Evolutionary conservation across 30 jellyfish, hydroid and myxozoan species (phyloP).

Genomic region (Aurelia aurita): DNA sequence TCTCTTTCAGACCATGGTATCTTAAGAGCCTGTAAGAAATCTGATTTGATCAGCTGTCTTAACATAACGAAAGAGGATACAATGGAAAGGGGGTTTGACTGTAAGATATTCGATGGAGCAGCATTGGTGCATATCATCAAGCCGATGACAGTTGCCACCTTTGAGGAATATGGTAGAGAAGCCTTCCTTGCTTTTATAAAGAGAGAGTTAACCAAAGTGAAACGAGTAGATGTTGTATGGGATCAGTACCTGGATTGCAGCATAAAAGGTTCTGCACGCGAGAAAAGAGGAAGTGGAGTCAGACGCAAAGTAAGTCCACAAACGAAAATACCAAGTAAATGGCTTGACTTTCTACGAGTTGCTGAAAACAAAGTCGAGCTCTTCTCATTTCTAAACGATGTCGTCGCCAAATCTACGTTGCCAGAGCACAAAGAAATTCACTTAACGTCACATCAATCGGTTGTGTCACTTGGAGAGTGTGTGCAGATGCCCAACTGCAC

Average conservation of each 20-base stretch:
- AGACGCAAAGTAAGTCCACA: conserved; percentile 32
- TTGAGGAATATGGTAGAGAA: conserved; percentile 29
- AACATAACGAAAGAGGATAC: conserved; percentile 24
- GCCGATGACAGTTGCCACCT: conserved; percentile 44
- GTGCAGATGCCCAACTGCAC: conserved; percentile 55
- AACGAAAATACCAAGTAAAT: conserved; percentile 5
- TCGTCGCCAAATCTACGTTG: conserved; percentile 5
- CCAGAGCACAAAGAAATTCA: conserved; percentile 41
- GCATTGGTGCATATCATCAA: conserved; percentile 45
- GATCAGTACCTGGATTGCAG: conserved; percentile 18
- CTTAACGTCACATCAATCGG: conserved; percentile 36
- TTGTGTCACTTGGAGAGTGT: conserved; percentile 55
- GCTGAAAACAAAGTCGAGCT: conserved; percentile 35
- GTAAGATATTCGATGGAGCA: conserved; percentile 32
- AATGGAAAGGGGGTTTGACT: too few relatives aligned
- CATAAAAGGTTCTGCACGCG: conserved; percentile 36
- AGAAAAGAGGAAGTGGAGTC: conserved; percentile 36
- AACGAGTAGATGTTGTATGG: conserved; percentile 48
- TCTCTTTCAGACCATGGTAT: conserved; percentile 51
- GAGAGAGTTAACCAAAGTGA: not conserved
- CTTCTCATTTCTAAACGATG: conserved; percentile 31
- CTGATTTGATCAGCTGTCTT: conserved; percentile 58
- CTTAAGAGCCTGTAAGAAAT: conserved; percentile 30
- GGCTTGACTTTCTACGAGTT: conserved; percentile 31
- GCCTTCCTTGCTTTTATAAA: conserved; percentile 19